These are phyloP conservation scores for Dysmachus trigonus DNA, from an alignment of 2,888 invertebrate species.

Conservation along the genomic window DNA sequence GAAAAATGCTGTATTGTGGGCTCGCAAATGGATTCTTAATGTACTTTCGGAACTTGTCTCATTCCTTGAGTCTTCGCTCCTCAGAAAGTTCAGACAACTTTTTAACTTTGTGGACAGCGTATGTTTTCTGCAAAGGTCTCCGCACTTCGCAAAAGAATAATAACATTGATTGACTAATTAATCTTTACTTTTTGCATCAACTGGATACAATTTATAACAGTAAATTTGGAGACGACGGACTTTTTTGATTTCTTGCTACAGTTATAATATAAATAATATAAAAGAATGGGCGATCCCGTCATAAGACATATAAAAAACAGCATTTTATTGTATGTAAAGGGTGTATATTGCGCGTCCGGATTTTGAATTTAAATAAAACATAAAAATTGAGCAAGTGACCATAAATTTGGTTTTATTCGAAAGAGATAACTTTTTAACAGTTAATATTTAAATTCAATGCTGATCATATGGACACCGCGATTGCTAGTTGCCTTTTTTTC, in stretches of 20 bases:
- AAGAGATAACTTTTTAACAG: too few relatives aligned
- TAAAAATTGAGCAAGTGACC: too few relatives aligned
- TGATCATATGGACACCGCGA: too few relatives aligned
- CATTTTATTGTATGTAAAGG: too few relatives aligned
- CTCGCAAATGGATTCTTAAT: not conserved
- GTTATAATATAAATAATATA: too few relatives aligned
- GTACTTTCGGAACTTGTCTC: not conserved
- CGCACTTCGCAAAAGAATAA: not conserved
- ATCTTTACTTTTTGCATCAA: not conserved
- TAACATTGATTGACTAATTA: not conserved
- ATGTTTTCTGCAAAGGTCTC: not conserved
- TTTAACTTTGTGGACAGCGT: not conserved
- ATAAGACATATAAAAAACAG: not conserved
- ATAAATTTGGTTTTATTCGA: too few relatives aligned
- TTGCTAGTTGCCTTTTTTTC: too few relatives aligned
- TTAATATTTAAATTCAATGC: too few relatives aligned
- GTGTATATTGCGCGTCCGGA: too few relatives aligned
- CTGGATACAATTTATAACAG: not conserved
- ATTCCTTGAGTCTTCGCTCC: not conserved
- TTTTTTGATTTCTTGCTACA: not conserved
- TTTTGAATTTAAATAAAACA: too few relatives aligned
- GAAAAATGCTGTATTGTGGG: not conserved
- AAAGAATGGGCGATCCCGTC: not conserved
- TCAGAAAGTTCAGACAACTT: not conserved
- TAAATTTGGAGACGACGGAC: not conserved